Conservation (phyloP, 2,797 vertebrate genomes). For the Apogon hyalosoma region DNA sequence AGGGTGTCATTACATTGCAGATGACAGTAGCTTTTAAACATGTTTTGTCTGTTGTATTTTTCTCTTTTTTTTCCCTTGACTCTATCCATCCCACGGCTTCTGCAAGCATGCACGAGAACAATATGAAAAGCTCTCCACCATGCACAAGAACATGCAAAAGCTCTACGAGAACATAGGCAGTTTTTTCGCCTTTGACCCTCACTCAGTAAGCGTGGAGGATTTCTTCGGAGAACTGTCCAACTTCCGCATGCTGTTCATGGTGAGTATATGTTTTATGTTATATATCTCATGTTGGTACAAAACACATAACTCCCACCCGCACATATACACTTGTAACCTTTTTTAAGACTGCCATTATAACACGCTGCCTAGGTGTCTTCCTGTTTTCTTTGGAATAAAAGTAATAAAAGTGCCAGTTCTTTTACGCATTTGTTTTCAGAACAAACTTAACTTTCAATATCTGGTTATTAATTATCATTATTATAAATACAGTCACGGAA, state of each 20-base stretch:
- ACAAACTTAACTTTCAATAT: too few relatives aligned
- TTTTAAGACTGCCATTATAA: too few relatives aligned
- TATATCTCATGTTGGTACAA: background rate
- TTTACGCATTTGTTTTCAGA: too few relatives aligned
- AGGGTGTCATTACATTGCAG: conserved; percentile 10
- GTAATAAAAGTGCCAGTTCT: too few relatives aligned
- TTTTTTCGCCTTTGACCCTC: conserved; percentile 94
- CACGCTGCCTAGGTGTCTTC: too few relatives aligned
- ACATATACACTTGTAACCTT: background rate
- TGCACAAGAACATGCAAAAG: conserved; percentile 98
- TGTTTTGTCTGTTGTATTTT: conserved; percentile 24
- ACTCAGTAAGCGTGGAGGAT: conserved; percentile 90
- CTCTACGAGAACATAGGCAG: conserved; percentile 93
- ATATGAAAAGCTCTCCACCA: conserved; percentile 93
- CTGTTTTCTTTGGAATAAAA: too few relatives aligned
- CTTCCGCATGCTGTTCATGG: conserved; percentile 93
- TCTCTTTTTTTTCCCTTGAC: conserved; percentile 87
- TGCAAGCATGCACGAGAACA: conserved; percentile 91
- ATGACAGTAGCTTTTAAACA: conserved; percentile 4
- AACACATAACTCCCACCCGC: conserved; percentile 19
- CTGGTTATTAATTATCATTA: too few relatives aligned
- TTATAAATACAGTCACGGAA: too few relatives aligned
- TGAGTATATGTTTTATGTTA: conserved; percentile 81
- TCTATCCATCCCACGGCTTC: conserved; percentile 87
- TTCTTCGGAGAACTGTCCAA: conserved; percentile 94